Conservation (phyloP, 92 coral and sea anemone species). For the Desmophyllum pertusum region DNA sequence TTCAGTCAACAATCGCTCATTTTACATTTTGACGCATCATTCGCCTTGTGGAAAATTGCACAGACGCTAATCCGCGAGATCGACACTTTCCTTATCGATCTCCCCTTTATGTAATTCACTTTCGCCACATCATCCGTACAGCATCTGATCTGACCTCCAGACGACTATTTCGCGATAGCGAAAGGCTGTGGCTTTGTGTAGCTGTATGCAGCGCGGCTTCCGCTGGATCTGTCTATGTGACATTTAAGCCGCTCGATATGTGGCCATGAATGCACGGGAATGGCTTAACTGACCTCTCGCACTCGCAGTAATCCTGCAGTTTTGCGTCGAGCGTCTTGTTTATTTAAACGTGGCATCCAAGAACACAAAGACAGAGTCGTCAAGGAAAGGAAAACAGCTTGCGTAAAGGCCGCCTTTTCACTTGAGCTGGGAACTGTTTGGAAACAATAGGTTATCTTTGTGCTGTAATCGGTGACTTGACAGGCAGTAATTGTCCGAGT, state of each 20-base stretch:
- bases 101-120: conserved; percentile 32
- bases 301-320: background rate
- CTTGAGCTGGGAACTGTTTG: conserved; percentile 39
- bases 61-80: conserved; percentile 37
- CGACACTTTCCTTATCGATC: conserved; percentile 43
- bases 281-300: conserved; percentile 8
- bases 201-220: conserved; percentile 16
- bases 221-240: conserved; percentile 45
- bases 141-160: conserved; percentile 48
- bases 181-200: conserved; percentile 21
- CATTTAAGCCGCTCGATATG: conserved; percentile 42
- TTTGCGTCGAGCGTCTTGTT: conserved; percentile 13
- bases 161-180: conserved; percentile 20
- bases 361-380: conserved; percentile 23
- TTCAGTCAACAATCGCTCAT: conserved; percentile 49
- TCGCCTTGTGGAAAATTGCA: conserved; percentile 33
- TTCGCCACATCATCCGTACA: conserved; percentile 42
- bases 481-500: conserved; percentile 80
- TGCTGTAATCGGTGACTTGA: conserved; percentile 76
- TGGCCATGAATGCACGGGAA: conserved; percentile 41
- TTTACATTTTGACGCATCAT: conserved; percentile 46
- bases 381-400: conserved; percentile 41
- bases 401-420: conserved; percentile 34
- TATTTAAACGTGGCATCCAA: conserved; percentile 21
- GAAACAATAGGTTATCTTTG: conserved; percentile 80